Evolutionary conservation across 2,797 vertebrate species (phyloP).

Genomic region (Molossus alvarezi): DNA sequence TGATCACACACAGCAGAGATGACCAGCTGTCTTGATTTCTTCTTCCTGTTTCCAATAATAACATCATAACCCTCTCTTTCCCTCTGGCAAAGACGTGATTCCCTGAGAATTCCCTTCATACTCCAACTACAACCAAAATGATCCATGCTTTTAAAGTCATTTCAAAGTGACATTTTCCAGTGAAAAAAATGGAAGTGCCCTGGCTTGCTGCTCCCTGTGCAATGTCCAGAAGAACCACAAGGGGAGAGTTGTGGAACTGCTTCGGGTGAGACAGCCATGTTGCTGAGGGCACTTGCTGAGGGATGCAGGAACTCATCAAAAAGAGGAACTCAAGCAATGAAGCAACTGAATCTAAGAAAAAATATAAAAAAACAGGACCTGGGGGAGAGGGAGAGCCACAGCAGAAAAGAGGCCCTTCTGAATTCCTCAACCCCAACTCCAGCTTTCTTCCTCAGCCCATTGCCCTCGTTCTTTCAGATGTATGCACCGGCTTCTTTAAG

Average conservation of each 20-base stretch:
- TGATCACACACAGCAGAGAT: conserved; percentile 32
- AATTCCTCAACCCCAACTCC: neutral
- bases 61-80: neutral
- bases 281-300: neutral
- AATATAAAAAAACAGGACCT: neutral
- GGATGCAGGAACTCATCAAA: neutral
- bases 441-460: neutral
- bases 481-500: neutral
- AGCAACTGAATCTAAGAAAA: conserved; percentile 43
- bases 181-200: neutral
- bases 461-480: neutral
- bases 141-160: conserved; percentile 27
- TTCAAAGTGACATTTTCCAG: conserved; percentile 39
- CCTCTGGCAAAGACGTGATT: conserved; percentile 11
- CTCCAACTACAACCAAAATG: conserved; percentile 51
- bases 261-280: neutral
- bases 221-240: conserved; percentile 32
- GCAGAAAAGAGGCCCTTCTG: neutral
- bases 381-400: fast-evolving
- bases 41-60: conserved; percentile 49
- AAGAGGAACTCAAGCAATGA: conserved; percentile 8
- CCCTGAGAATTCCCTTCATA: conserved; percentile 59
- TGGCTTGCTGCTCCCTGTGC: neutral
- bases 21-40: neutral
- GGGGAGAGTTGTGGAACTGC: neutral